Evolutionary conservation across 2,888 invertebrate genomes (phyloP), one percentile per base, ranked within the genome.

Genomic region (Brachypterus glaber): DNA sequence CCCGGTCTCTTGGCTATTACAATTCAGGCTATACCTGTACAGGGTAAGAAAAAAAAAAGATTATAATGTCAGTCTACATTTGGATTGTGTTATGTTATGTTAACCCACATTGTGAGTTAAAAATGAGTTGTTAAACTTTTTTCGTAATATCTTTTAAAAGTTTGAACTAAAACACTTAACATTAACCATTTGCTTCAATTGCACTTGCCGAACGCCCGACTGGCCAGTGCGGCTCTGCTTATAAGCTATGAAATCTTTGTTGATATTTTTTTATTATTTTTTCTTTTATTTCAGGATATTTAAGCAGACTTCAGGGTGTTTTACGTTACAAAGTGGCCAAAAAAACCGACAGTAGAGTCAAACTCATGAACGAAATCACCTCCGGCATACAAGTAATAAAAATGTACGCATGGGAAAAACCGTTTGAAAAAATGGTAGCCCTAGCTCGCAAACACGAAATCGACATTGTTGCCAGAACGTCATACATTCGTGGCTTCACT

Each of bases 391-490:
- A 79, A 53, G 79, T 83, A 2, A 81, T 84, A 48, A 85, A 84
- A 60, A 82, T 84, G 82, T 84, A 82, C 54, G 78, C 82, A 1
- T 84, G 83, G 74, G 84, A 85, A 54, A 74, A 73, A 44, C 78
- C 82, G 0, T 83, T 84, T 53, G 74, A 76, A 30, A 68, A 73
- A 21, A 54, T 81, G 30, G 72, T 83, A 1, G 71, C 68, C 33
- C 53, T 72, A 4, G 71, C 79, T 1, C 63, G 83, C 55, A 71
- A 70, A 53, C 59, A 72, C 39, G 88, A 89, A 68, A 75, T 87
- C n/a, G 69, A 72, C 42, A 72, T 76, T 34, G 70, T 84, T 37
- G 69, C 73, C 46, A 66, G 71, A 38, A 77, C 79, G 4, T 78
- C 82, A 0, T 77, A 78, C 65, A 72, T 80, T 41, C 71, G 74